These are phyloP conservation scores for Oreochromis spilurus DNA, from an alignment of 2,113 vertebrate species.

Conservation along the genomic window DNA sequence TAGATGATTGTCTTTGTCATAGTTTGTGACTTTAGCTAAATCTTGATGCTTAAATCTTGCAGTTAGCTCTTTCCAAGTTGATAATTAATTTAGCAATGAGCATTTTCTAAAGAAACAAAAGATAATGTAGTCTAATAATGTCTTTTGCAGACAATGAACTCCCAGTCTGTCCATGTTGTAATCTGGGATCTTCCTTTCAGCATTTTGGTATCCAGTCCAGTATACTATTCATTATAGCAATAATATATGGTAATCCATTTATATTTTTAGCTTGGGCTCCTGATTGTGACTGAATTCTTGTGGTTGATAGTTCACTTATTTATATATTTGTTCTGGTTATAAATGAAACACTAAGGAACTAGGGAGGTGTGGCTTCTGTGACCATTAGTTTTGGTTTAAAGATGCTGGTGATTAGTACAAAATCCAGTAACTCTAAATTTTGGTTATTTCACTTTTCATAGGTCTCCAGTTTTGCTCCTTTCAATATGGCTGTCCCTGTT, in stretches of 20 bases:
- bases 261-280: not conserved
- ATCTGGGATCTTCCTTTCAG: not conserved
- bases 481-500: not conserved
- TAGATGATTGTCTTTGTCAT: not conserved
- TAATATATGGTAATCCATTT: not conserved
- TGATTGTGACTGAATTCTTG: not conserved
- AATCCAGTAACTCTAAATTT: not conserved
- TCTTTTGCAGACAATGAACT: not conserved
- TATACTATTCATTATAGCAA: not conserved
- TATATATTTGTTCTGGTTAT: not conserved
- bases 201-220: not conserved
- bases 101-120: not conserved
- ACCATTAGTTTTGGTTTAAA: not conserved
- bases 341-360: not conserved
- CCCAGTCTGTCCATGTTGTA: not conserved
- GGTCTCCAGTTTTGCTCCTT: conserved; percentile 1
- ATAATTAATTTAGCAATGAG: not conserved
- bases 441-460: not conserved
- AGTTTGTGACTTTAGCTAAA: not conserved
- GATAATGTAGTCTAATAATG: not conserved
- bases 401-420: not conserved
- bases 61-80: not conserved
- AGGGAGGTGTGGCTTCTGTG: not conserved
- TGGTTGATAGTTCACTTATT: not conserved
- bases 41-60: not conserved